Evolutionary conservation across 2,888 invertebrate species (phyloP).

Genomic region (Cephus pygmeus): DNA sequence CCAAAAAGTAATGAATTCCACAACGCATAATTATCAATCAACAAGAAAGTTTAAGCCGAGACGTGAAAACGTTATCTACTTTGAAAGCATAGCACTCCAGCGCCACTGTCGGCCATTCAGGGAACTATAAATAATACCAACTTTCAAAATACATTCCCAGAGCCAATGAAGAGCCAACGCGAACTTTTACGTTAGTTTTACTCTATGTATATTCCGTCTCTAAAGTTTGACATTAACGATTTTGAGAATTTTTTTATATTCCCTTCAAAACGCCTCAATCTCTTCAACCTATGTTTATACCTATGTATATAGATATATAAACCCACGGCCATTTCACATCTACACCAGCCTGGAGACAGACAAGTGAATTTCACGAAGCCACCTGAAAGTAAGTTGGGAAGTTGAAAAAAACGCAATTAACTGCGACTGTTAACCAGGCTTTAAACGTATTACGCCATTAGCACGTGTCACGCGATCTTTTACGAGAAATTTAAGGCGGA

Average conservation of each 20-base stretch:
- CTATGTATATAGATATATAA: neutral
- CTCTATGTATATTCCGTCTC: neutral
- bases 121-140: neutral
- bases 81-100: neutral
- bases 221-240: neutral
- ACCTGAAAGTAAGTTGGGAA: neutral
- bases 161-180: neutral
- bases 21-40: conserved; percentile 15
- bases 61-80: neutral
- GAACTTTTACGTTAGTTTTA: neutral
- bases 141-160: neutral
- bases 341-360: neutral
- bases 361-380: neutral
- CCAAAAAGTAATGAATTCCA: neutral
- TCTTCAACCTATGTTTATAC: neutral
- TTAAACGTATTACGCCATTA: neutral
- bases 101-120: neutral
- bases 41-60: neutral
- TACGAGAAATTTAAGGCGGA: neutral
- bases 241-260: neutral
- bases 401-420: neutral
- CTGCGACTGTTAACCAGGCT: neutral
- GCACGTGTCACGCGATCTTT: neutral
- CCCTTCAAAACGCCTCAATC: neutral
- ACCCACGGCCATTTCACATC: neutral